Percentiles rank a stretch among this genome's conserved stretches.
Conservation (phyloP, 2,113 vertebrate species). For the Scortum barcoo region DNA sequence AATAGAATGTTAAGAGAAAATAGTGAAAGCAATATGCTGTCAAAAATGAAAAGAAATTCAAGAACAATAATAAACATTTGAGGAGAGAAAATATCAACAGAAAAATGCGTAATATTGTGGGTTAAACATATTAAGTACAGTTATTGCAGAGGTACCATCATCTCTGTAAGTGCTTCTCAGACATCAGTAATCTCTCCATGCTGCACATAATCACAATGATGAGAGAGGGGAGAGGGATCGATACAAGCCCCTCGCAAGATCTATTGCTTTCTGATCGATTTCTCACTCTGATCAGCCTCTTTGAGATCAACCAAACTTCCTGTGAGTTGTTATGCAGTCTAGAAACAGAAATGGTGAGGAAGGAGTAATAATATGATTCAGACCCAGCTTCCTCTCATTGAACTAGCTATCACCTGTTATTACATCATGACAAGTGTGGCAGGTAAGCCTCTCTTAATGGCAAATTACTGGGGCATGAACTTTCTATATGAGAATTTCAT, state of each 20-base stretch:
- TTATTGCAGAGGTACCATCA: slow-evolving; percentile 50
- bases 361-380: slow-evolving; percentile 22
- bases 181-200: slow-evolving; percentile 73
- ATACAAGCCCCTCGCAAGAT: slow-evolving; percentile 79
- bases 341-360: slow-evolving; percentile 36
- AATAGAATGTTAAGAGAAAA: not conserved
- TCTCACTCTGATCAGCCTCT: slow-evolving; percentile 76
- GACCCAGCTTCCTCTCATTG: slow-evolving; percentile 25
- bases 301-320: slow-evolving; percentile 70
- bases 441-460: not conserved
- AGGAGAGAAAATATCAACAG: not conserved
- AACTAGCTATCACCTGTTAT: slow-evolving; percentile 33
- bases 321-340: slow-evolving; percentile 40
- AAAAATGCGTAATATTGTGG: not conserved
- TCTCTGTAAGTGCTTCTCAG: slow-evolving; percentile 60
- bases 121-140: slow-evolving; percentile 46
- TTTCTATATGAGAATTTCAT: not conserved
- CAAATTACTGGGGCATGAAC: not conserved
- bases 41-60: slow-evolving; percentile 1
- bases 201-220: slow-evolving; percentile 80
- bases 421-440: slow-evolving; percentile 15
- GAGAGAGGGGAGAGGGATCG: slow-evolving; percentile 75
- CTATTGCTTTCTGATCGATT: slow-evolving; percentile 83
- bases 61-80: not conserved
- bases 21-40: not conserved